Base-by-base conservation (phyloP, 2,113 vertebrate genomes). In the Pantherophis guttatus region DNA sequence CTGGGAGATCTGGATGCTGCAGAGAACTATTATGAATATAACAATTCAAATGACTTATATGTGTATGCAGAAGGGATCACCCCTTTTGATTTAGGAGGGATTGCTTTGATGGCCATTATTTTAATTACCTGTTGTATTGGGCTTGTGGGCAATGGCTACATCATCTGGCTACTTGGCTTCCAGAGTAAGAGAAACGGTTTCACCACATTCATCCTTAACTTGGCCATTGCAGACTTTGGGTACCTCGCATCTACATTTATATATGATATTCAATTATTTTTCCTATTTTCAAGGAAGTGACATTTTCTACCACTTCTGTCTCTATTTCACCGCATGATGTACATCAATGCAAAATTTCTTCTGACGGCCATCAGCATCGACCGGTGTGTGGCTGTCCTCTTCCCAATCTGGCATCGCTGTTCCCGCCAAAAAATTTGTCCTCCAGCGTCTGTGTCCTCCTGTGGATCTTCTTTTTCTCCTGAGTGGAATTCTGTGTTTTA, bases 361-460 rank as follows among this genome's bases (percentile, higher is more conserved):
- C 94, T 97, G 75, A 97, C 93, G 0, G 44, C 94, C 90, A 96
- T 97, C 91, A 97, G 96, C 86, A 86, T 96, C 0, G 94, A 97
- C 65, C 94, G 96, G 65, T 96, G 96, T 75, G 92, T 97, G 3
- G 94, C 96, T 0, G 96, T 97, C 86, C 93, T 96, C 4, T 94
- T 86, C 0, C 97, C 97, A 0, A 58, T 96, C 85, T 97, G 97
- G 97, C 93, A 59, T 90, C 62, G 4, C 23, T 92, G 91, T 9
- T 24, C 24, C 15, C n/a, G n/a, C 93, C 91, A 13, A 24, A 55
- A 53, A 0, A 44, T 0, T 23, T 90, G 33, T 89, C 93, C 44
- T 19, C 87, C 6, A 2, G 24, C 15, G 3, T 75, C 87, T 94
- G 93, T 0, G 3, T 89, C 57, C 44, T 95, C 75, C 94, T 97